These are phyloP conservation scores for Meandrusa payeni DNA, from an alignment of 2,888 invertebrate species.

Conservation along the genomic window DNA sequence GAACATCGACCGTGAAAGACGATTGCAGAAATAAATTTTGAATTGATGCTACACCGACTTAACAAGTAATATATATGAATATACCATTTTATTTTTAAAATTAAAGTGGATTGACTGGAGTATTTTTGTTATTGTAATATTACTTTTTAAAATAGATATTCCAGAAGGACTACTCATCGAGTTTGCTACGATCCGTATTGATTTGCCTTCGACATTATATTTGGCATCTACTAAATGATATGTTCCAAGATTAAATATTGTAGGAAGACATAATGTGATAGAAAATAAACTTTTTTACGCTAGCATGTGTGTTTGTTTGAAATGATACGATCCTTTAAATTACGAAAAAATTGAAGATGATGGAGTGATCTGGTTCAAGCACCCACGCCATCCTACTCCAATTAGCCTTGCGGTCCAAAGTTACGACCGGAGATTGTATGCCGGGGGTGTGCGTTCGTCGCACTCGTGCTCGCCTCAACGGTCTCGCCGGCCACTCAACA, in stretches of 20 bases:
- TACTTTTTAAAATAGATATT: too few relatives aligned
- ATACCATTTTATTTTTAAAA: too few relatives aligned
- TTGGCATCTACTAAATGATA: conserved; percentile 61
- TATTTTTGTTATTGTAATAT: too few relatives aligned
- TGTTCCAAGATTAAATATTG: conserved; percentile 68
- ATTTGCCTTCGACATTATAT: conserved; percentile 62
- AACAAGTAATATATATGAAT: too few relatives aligned
- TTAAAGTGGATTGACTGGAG: too few relatives aligned
- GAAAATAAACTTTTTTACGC: conserved; percentile 79
- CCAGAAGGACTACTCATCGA: neutral
- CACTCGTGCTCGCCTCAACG: conserved; percentile 60
- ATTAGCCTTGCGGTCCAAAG: conserved; percentile 36
- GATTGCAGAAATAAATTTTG: too few relatives aligned
- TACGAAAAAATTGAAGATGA: conserved; percentile 6
- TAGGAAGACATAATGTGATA: conserved; percentile 78
- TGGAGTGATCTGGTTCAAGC: conserved; percentile 44
- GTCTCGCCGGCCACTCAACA: conserved; percentile 55
- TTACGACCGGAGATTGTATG: conserved; percentile 49
- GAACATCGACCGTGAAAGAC: too few relatives aligned
- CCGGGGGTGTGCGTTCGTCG: conserved; percentile 60
- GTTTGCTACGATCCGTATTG: conserved; percentile 63
- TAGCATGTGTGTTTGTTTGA: conserved; percentile 38
- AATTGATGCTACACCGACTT: too few relatives aligned
- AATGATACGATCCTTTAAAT: neutral
- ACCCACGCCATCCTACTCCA: conserved; percentile 66